These are phyloP conservation scores for Scrobipalpa costella DNA, from an alignment of 2,888 invertebrate genomes.

Conservation along the genomic window DNA sequence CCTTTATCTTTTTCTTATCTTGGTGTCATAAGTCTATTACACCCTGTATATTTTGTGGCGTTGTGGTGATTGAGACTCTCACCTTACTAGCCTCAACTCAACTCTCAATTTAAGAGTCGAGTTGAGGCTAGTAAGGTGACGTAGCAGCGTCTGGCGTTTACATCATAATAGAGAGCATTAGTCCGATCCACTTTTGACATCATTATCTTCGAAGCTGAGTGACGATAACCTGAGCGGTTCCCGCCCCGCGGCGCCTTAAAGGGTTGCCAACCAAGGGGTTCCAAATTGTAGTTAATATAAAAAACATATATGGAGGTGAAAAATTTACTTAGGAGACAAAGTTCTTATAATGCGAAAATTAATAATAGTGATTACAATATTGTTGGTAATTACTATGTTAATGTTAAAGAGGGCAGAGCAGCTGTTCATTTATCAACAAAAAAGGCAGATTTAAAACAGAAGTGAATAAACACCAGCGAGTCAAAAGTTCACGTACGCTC, in stretches of 20 bases:
- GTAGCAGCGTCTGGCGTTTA: constrained; percentile 65
- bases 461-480: not conserved
- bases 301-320: no score
- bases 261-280: constrained; percentile 32
- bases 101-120: no score
- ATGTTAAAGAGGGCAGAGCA: not conserved
- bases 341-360: not conserved
- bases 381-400: not conserved
- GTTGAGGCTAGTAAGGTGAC: constrained; percentile 41
- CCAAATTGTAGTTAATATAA: not conserved
- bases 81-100: no score
- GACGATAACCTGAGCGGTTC: constrained; percentile 72
- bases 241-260: constrained; percentile 60
- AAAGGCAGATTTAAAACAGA: not conserved
- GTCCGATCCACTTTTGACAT: constrained; percentile 81
- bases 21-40: no score
- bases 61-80: constrained; percentile 35
- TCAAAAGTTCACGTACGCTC: constrained; percentile 24
- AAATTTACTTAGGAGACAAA: not conserved
- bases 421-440: not conserved
- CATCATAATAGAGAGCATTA: constrained; percentile 78
- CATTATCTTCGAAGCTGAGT: constrained; percentile 78
- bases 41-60: constrained; percentile 33
- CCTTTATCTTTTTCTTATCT: no score
- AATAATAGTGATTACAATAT: not conserved